phyloP scores from a whole-genome alignment of 2,888 invertebrate genomes.

The Drosophila limbata region DNA sequence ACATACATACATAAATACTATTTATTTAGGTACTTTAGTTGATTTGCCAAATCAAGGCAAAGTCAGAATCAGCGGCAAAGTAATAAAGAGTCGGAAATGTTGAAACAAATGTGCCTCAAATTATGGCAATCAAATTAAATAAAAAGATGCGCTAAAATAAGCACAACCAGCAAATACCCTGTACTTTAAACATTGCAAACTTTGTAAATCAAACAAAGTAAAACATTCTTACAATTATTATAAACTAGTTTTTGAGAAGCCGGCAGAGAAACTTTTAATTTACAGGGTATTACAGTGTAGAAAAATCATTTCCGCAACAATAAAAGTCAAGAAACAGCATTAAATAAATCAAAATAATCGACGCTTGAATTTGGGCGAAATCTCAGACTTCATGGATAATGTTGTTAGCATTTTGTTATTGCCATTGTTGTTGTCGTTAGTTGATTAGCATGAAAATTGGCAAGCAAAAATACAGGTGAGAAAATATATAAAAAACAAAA shows the following conservation, averaged over 20 bases:
- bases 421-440: slow-evolving; percentile 15
- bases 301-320: slow-evolving; percentile 67
- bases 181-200: neutral
- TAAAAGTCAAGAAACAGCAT: slow-evolving; percentile 53
- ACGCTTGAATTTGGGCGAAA: slow-evolving; percentile 34
- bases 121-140: slow-evolving; percentile 10
- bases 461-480: slow-evolving; percentile 22
- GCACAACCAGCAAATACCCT: slow-evolving; percentile 20
- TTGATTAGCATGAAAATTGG: slow-evolving; percentile 63
- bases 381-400: slow-evolving; percentile 58
- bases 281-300: slow-evolving; percentile 13
- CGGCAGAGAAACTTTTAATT: neutral
- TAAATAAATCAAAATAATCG: slow-evolving; percentile 44
- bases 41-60: slow-evolving; percentile 34
- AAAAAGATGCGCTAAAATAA: neutral
- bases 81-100: slow-evolving; percentile 13
- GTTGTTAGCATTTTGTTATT: slow-evolving; percentile 42
- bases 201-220: neutral
- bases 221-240: neutral
- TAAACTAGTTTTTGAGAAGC: neutral
- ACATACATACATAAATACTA: neutral
- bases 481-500: slow-evolving; percentile 4
- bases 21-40: slow-evolving; percentile 10
- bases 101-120: slow-evolving; percentile 23
- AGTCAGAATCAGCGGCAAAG: slow-evolving; percentile 11